Evolutionary conservation across 35 echinoderm and acorn worm species (phyloP).

Genomic region (Amphiura filiformis): DNA sequence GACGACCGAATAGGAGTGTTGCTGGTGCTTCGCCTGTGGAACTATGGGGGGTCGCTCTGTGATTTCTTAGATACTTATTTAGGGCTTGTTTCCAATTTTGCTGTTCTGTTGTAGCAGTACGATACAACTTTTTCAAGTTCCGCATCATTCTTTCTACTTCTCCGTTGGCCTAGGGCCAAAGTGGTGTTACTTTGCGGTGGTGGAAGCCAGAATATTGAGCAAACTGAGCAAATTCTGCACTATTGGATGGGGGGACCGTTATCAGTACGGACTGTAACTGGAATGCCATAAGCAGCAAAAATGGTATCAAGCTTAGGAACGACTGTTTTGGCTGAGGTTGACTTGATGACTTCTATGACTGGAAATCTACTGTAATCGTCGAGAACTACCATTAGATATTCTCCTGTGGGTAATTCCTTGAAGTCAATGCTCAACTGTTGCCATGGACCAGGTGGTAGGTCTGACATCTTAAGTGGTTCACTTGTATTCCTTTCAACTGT

Average conservation of each 20-base stretch:
- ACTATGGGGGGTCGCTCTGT: constrained; percentile 57
- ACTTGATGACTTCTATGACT: constrained; percentile 64
- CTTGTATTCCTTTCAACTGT: constrained; percentile 21
- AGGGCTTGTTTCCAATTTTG: constrained; percentile 54
- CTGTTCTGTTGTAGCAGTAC: constrained; percentile 33
- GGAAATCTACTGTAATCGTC: constrained; percentile 57
- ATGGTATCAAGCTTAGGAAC: constrained; percentile 59
- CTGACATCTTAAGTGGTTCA: constrained; percentile 66
- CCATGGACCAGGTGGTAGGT: constrained; percentile 55
- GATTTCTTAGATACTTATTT: constrained; percentile 67
- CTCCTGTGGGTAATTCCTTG: constrained; percentile 50
- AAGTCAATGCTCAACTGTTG: constrained; percentile 63
- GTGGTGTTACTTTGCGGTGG: constrained; percentile 64
- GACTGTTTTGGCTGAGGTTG: constrained; percentile 67
- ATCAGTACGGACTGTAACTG: constrained; percentile 56
- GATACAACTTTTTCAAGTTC: constrained; percentile 50
- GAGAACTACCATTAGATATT: background rate
- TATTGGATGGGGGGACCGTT: constrained; percentile 35
- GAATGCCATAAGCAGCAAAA: constrained; percentile 68
- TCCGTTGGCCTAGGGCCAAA: constrained; percentile 80
- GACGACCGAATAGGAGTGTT: constrained; percentile 47
- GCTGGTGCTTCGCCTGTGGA: constrained; percentile 57
- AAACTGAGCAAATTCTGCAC: constrained; percentile 34
- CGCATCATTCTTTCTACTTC: constrained; percentile 82
- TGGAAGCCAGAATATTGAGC: constrained; percentile 62